Base-by-base conservation (phyloP, 2,888 invertebrate genomes). In the Achlya flavicornis region DNA sequence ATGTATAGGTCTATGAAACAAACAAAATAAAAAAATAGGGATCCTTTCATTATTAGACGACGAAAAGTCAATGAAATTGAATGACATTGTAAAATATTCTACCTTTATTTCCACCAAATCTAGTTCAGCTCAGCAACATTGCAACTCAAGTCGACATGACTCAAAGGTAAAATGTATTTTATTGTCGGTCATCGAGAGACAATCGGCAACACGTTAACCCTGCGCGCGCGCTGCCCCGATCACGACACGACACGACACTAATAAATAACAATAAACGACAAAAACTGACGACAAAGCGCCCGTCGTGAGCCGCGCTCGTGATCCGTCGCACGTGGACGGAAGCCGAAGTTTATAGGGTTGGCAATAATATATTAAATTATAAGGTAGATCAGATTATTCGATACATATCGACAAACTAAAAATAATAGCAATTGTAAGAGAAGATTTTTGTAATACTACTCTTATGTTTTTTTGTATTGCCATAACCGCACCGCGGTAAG, bases 221-320 rank as follows among this genome's bases (percentile, higher is more conserved):
- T 69, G 73, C 70, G 67, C 67, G 67, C 76, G 66, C 67, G 74
- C 69, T 46, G 46, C n/a, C 63, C 70, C 72, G 71, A 68, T 73
- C 77, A 76, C 77, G 76, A 75, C 67, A 68, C 68, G 63, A 68
- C 77, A 76, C 77, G 76, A 75, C 67, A 68, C 68, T 64, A 68
- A 72, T 76, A 74, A 76, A 76, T 77, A 77, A 76, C 62, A 16
- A 62, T 60, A 59, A 46, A 57, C 72, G 75, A 76, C 75, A 76
- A 76, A 76, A 73, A 71, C 70, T 75, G 77, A 77, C 73, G 76
- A 77, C 75, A 76, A 76, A 69, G 73, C 73, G 70, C 63, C 62
- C 64, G 73, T 78, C 80, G 80, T 79, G 81, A 72, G 68, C 66
- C 68, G 62, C 64, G 41, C 72, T 79, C 83, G 81, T 81, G 81